These are phyloP conservation scores for Anaspis maculata DNA, from an alignment of 2,888 invertebrate species.

Conservation along the genomic window DNA sequence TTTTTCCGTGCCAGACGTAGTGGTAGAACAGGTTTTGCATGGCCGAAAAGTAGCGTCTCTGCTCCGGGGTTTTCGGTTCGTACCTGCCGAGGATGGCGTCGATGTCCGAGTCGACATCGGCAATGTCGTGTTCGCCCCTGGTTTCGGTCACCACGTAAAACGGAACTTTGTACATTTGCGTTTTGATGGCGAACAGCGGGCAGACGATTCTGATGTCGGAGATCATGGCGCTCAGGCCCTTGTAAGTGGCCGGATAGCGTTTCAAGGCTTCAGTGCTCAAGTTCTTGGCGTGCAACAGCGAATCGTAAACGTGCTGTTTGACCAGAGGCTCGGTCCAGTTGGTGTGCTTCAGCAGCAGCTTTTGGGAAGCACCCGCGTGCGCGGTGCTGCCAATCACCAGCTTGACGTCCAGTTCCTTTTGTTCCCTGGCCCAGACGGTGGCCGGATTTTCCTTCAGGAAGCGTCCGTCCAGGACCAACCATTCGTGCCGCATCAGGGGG, in stretches of 20 bases:
- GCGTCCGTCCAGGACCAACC: slow-evolving; percentile 65
- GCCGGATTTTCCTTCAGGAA: slow-evolving; percentile 59
- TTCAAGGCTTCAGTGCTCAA: slow-evolving; percentile 54
- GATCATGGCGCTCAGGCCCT: slow-evolving; percentile 63
- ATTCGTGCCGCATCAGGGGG: slow-evolving; percentile 54
- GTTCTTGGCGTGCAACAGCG: slow-evolving; percentile 55
- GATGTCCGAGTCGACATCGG: slow-evolving; percentile 52
- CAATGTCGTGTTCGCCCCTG: slow-evolving; percentile 41
- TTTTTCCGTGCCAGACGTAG: slow-evolving; percentile 68
- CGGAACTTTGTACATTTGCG: slow-evolving; percentile 54
- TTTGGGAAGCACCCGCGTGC: slow-evolving; percentile 60
- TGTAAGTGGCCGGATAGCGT: slow-evolving; percentile 57
- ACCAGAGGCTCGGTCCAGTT: slow-evolving; percentile 62
- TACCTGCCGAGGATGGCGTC: slow-evolving; percentile 76
- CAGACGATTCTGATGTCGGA: slow-evolving; percentile 74
- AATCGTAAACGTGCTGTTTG: slow-evolving; percentile 54
- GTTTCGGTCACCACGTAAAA: slow-evolving; percentile 68
- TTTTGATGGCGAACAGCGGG: slow-evolving; percentile 62
- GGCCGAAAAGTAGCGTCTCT: slow-evolving; percentile 65
- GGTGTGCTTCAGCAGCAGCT: slow-evolving; percentile 50
- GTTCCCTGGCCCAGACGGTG: slow-evolving; percentile 49
- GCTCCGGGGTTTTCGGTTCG: slow-evolving; percentile 62
- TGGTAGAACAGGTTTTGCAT: slow-evolving; percentile 78
- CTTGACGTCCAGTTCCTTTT: slow-evolving; percentile 39
- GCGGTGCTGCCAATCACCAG: slow-evolving; percentile 67